phyloP scores from a whole-genome alignment of 1,140 invertebrate species.

The Anastatus disparis region DNA sequence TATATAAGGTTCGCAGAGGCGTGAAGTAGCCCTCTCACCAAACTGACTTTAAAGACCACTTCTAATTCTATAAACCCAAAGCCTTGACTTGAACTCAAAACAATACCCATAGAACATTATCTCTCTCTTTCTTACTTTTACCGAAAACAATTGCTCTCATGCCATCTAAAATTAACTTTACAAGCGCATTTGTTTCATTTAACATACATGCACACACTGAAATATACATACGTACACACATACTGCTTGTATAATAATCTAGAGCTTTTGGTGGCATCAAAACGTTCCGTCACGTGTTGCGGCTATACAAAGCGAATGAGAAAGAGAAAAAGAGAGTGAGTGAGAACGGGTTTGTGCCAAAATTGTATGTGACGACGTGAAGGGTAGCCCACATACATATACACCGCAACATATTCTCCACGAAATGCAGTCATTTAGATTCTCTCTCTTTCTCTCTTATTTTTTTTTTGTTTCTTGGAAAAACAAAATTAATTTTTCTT shows the following conservation, averaged over 20 bases:
- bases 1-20: too few species aligned
- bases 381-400: not conserved
- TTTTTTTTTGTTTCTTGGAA: too few species aligned
- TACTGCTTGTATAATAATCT: too few species aligned
- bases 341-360: not conserved
- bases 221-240: not conserved
- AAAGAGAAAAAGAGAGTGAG: too few species aligned
- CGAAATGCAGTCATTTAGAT: too few species aligned
- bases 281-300: conserved; percentile 9
- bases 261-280: too few species aligned
- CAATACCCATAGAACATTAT: not conserved
- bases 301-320: too few species aligned
- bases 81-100: not conserved
- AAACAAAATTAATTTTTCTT: not conserved
- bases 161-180: conserved; percentile 12
- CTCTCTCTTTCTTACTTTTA: not conserved
- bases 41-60: too few species aligned
- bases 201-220: not conserved
- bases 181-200: conserved; percentile 5
- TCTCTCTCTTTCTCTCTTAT: too few species aligned
- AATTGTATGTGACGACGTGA: not conserved
- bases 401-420: not conserved
- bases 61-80: too few species aligned
- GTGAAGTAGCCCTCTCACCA: too few species aligned
- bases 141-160: not conserved